phyloP scores from a whole-genome alignment of 1,140 invertebrate species.

The Drosophila ogumai region DNA sequence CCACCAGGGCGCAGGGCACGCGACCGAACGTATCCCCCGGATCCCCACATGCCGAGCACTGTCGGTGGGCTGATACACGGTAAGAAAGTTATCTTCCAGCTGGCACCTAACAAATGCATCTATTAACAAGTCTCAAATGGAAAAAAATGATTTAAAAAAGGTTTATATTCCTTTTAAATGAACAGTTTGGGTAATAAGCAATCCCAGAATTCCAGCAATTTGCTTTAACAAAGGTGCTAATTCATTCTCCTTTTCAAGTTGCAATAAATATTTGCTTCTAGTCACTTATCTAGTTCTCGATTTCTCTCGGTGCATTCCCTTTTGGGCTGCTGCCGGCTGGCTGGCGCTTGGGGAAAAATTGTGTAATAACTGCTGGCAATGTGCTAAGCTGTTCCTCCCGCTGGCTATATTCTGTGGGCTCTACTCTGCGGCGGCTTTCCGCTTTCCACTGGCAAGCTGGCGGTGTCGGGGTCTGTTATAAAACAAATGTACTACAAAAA shows the following conservation, averaged over 20 bases:
- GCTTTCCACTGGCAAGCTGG: slow-evolving; percentile 7
- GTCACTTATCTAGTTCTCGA: not conserved
- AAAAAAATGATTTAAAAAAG: not conserved
- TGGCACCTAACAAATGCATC: not conserved
- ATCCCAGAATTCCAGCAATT: not conserved
- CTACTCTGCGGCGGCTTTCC: slow-evolving; percentile 40
- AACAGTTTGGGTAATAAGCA: too few species aligned
- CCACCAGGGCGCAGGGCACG: slow-evolving; percentile 65
- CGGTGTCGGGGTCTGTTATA: slow-evolving; percentile 72
- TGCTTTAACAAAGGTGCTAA: not conserved
- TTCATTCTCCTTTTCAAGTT: not conserved
- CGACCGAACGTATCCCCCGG: slow-evolving; percentile 58
- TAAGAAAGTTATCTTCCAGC: not conserved
- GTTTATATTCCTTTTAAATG: not conserved
- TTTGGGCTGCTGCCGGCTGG: slow-evolving; percentile 27
- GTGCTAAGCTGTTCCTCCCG: slow-evolving; percentile 71
- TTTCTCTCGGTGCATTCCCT: slow-evolving; percentile 26
- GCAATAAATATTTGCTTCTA: not conserved
- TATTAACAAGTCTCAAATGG: too few species aligned
- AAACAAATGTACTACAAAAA: slow-evolving; percentile 82
- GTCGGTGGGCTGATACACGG: slow-evolving; percentile 23
- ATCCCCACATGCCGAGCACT: slow-evolving; percentile 45
- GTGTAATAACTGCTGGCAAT: slow-evolving; percentile 82
- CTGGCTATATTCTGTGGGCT: slow-evolving; percentile 41
- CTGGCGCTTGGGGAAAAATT: slow-evolving; percentile 78